These are phyloP conservation scores for Aleiodes sp. DNA, from an alignment of 1,140 invertebrate species.

Conservation along the genomic window DNA sequence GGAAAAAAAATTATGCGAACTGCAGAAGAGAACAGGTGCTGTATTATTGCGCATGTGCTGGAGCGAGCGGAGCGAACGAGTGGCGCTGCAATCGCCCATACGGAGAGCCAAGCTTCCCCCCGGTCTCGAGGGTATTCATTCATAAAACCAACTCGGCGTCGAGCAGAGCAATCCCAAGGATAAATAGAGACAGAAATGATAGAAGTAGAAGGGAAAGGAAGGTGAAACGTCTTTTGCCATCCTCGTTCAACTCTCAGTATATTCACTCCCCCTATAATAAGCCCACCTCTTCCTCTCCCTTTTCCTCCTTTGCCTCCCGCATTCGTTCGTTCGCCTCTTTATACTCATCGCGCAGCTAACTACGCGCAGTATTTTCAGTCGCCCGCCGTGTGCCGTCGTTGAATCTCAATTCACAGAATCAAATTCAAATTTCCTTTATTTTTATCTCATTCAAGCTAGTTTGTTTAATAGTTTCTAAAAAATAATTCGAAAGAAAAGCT, in stretches of 20 bases:
- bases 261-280: neutral
- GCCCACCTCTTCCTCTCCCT: conserved; percentile 10
- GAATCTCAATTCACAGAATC: neutral
- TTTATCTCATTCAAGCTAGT: too few relatives aligned
- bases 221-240: conserved; percentile 26
- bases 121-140: conserved; percentile 60
- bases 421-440: neutral
- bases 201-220: conserved; percentile 21
- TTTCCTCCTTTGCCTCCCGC: neutral
- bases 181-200: conserved; percentile 23
- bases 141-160: conserved; percentile 55
- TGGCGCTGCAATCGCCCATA: conserved; percentile 27
- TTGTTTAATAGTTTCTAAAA: neutral
- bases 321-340: too few relatives aligned
- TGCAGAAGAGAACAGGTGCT: conserved; percentile 19
- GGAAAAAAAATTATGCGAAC: neutral
- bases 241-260: neutral
- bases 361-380: conserved; percentile 1
- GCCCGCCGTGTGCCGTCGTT: neutral
- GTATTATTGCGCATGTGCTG: conserved; percentile 25
- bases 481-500: too few relatives aligned
- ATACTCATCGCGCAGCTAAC: neutral
- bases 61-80: conserved; percentile 14
- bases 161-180: conserved; percentile 2
- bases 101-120: neutral